Percentiles rank a stretch among this genome's conserved stretches.
Conservation (phyloP, 2,888 invertebrate species). For the Platypus cylindrus region DNA sequence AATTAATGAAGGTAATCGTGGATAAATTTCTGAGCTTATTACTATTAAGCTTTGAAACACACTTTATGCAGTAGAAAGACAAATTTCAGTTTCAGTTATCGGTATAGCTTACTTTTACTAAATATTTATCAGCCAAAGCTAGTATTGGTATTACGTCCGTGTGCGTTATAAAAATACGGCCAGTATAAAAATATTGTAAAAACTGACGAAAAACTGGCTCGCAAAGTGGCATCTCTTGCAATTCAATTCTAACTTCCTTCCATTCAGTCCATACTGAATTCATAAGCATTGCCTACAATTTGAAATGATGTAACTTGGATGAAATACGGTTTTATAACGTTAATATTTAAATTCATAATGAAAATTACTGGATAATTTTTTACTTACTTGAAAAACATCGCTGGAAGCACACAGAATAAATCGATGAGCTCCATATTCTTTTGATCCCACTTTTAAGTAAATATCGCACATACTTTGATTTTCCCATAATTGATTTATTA, state of each 20-base stretch:
- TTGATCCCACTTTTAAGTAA: conserved; percentile 67
- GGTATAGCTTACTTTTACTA: conserved; percentile 76
- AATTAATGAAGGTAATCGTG: too few species aligned
- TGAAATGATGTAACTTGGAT: too few species aligned
- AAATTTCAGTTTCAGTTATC: too few species aligned
- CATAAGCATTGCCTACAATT: conserved; percentile 76
- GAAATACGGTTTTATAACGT: too few species aligned
- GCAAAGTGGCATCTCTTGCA: conserved; percentile 79
- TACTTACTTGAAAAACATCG: conserved; percentile 79
- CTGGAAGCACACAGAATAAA: conserved; percentile 87
- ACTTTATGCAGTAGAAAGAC: too few species aligned
- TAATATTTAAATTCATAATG: too few species aligned
- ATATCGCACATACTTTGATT: conserved; percentile 86
- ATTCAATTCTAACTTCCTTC: conserved; percentile 66
- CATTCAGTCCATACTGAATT: conserved; percentile 89
- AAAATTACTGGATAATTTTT: background rate
- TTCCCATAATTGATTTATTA: conserved; percentile 71
- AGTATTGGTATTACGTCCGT: conserved; percentile 77
- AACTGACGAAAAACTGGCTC: conserved; percentile 78
- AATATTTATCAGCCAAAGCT: conserved; percentile 87
- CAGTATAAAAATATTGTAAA: conserved; percentile 78
- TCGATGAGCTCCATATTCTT: conserved; percentile 76
- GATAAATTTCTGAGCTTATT: too few species aligned
- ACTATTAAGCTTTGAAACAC: too few species aligned
- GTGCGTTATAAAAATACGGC: conserved; percentile 74